phyloP scores from a whole-genome alignment of 2,113 vertebrate species.

The Physeter macrocephalus region DNA sequence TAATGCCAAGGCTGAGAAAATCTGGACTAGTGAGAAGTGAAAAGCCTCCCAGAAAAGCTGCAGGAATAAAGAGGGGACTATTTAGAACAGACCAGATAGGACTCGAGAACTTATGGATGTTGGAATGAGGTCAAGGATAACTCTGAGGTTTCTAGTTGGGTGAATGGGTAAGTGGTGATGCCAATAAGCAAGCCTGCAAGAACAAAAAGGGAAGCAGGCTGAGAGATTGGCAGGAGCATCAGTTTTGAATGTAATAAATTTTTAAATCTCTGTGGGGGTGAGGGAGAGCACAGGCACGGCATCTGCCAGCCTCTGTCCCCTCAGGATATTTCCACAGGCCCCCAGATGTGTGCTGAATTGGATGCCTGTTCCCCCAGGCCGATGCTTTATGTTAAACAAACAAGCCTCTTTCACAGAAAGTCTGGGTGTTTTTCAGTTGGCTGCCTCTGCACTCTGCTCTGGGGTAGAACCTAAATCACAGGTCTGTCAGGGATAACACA shows the following conservation, averaged over 20 bases:
- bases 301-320: background rate
- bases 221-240: background rate
- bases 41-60: background rate
- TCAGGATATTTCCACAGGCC: background rate
- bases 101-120: background rate
- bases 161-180: background rate
- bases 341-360: background rate
- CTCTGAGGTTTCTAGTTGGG: background rate
- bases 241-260: background rate
- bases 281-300: background rate
- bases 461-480: conserved; percentile 87
- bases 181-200: background rate
- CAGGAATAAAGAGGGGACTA: background rate
- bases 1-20: background rate
- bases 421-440: background rate
- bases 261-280: background rate
- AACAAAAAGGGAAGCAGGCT: background rate
- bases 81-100: background rate
- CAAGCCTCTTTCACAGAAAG: background rate
- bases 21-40: background rate
- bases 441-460: background rate
- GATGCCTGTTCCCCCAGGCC: background rate
- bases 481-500: conserved; percentile 78
- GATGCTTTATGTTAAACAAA: background rate
- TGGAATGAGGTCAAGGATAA: background rate